Evolutionary conservation across 2,113 vertebrate species (phyloP), one percentile per base, ranked within the genome.

Genomic region (Zapus hudsonius): DNA sequence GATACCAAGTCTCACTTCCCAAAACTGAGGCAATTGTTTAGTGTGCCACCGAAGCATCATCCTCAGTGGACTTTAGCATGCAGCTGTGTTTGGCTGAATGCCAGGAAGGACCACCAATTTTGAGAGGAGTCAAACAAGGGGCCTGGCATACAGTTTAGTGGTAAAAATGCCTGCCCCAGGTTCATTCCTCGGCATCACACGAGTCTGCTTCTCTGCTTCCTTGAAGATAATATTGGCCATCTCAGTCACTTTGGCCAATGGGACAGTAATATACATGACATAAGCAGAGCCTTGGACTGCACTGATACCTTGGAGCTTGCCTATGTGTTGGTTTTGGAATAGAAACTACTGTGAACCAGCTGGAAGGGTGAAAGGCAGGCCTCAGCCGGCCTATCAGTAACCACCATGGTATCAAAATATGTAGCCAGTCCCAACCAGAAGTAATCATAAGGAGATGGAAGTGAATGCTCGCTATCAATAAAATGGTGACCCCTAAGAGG

Each of bases 251-350:
- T 78, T 40, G 27, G 12, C 9, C 47, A 76, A 25, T 64, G 38
- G 33, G 20, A 78, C 42, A 72, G n/a, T 90, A 81, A 15, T 20
- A 90, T 87, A 64, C 16, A 25, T 64, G 52, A 64, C 33, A 73
- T 17, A 70, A 59, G 52, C 59, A 74, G 66, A 87, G 76, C 57
- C 61, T 76, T 85, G 22, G 36, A 64, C 84, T 55, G 57, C 27
- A 55, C 11, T 73, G 22, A 44, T 22, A 20, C 69, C 63, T 47
- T 67, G 40, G 55, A 55, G 12, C 1, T 87, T 81, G 12, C 16
- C 92, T 6, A 63, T 78, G 40, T 57, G 73, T 81, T 87, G 57
- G 27, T 87, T 87, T 87, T 92, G 44, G 44, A 90, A 61, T 20
- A 27, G 20, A 74, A 25, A 67, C 7, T 31, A 15, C 22, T 69